These are phyloP conservation scores for Poeciliopsis turneri DNA, from an alignment of 2,797 vertebrate species.

Conservation along the genomic window DNA sequence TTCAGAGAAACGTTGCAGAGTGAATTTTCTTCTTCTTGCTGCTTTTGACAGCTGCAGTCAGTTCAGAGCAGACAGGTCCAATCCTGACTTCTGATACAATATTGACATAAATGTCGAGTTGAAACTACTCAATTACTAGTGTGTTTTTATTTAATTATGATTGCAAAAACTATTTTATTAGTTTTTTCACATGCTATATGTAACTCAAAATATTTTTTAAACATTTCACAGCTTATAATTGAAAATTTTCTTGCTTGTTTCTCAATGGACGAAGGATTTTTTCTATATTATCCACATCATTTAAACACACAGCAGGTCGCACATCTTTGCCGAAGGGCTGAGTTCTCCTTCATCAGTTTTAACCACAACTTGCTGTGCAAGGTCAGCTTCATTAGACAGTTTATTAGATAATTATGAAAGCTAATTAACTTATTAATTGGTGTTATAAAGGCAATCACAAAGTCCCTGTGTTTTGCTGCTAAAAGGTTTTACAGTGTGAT, in stretches of 20 bases:
- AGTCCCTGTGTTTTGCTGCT: background rate
- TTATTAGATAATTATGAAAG: conserved; percentile 34
- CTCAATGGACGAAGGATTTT: background rate
- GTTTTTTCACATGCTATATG: too few relatives aligned
- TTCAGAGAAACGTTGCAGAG: conserved; percentile 34
- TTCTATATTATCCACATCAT: conserved; percentile 10
- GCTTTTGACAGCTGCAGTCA: conserved; percentile 43
- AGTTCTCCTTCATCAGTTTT: conserved; percentile 33
- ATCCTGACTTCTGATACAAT: conserved; percentile 42
- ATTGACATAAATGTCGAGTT: conserved; percentile 3
- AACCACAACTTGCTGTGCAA: conserved; percentile 28
- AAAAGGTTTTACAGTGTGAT: background rate
- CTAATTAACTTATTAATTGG: conserved; percentile 38
- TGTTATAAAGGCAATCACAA: conserved; percentile 1
- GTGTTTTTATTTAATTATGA: too few relatives aligned
- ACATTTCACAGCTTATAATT: background rate
- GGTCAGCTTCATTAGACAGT: conserved; percentile 2
- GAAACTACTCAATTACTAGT: too few relatives aligned
- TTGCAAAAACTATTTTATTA: too few relatives aligned
- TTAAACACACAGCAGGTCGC: conserved; percentile 30
- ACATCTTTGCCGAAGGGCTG: conserved; percentile 27
- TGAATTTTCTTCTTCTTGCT: background rate
- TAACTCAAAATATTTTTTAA: background rate
- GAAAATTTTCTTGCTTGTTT: background rate
- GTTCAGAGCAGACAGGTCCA: conserved; percentile 18